These are phyloP conservation scores for Drosophila leontia DNA, from an alignment of 1,140 invertebrate genomes.

Conservation along the genomic window DNA sequence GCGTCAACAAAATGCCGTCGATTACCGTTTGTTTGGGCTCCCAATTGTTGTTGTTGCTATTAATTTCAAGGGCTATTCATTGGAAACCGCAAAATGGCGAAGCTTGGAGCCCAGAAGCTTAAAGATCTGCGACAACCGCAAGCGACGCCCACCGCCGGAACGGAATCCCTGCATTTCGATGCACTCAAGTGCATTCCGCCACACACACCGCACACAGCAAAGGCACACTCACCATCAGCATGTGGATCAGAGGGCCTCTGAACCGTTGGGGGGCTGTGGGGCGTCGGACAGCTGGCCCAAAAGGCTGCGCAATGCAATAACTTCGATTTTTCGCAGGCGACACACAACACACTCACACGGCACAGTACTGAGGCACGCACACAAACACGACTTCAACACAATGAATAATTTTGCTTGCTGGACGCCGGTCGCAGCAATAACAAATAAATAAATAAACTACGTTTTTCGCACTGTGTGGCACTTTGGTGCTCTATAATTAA, in stretches of 20 bases:
- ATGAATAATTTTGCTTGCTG: conserved; percentile 19
- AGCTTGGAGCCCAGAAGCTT: neutral
- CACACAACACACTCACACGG: conserved; percentile 45
- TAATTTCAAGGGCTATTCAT: conserved; percentile 36
- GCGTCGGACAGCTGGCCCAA: conserved; percentile 56
- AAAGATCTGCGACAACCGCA: conserved; percentile 29
- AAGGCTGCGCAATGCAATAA: conserved; percentile 71
- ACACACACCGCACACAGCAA: conserved; percentile 42
- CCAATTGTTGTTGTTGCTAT: conserved; percentile 34
- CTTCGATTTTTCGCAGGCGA: conserved; percentile 79
- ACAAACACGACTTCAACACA: conserved; percentile 16
- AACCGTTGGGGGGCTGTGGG: conserved; percentile 17
- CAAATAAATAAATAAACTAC: conserved; percentile 37
- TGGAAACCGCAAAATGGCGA: conserved; percentile 6
- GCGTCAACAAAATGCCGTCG: conserved; percentile 70
- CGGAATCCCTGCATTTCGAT: conserved; percentile 15
- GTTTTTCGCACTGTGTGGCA: conserved; percentile 9
- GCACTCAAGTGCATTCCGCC: conserved; percentile 41
- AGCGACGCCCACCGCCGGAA: conserved; percentile 40
- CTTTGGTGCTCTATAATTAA: conserved; percentile 32
- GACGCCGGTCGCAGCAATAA: conserved; percentile 23
- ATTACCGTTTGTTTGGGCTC: conserved; percentile 49
- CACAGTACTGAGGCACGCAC: conserved; percentile 26
- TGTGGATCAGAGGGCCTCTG: conserved; percentile 25
- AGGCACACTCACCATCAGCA: conserved; percentile 57